phyloP scores from a whole-genome alignment of 2,888 invertebrate species.

The Meiosimyza platycephala region DNA sequence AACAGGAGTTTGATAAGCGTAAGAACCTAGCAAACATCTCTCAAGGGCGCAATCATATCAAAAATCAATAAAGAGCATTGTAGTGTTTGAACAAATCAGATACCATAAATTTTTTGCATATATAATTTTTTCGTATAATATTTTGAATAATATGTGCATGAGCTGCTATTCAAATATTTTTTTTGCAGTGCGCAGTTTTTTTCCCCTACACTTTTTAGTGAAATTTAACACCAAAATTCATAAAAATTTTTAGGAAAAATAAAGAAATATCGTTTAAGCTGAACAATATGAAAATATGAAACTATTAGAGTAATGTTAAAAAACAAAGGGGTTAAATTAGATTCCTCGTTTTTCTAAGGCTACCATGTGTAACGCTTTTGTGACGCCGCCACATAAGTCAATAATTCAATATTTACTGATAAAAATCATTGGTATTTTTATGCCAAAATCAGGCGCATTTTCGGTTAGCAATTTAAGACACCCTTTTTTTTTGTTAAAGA shows the following conservation, averaged over 20 bases:
- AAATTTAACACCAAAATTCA: constrained; percentile 20
- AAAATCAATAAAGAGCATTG: no score
- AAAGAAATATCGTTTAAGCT: constrained; percentile 1
- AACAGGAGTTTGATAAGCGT: no score
- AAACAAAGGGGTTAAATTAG: constrained; percentile 5
- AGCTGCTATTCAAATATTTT: no score
- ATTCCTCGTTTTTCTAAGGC: neutral
- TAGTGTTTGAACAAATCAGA: no score
- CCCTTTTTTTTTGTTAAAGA: no score
- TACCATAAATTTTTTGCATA: no score
- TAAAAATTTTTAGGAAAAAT: constrained; percentile 8
- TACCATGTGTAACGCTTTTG: neutral
- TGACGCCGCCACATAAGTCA: constrained; percentile 26
- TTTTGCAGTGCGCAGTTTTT: no score
- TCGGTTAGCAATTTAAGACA: neutral
- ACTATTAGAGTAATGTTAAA: constrained; percentile 7
- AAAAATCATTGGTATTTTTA: constrained; percentile 22
- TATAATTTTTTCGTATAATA: no score
- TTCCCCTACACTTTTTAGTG: neutral
- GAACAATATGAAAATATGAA: neutral
- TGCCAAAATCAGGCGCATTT: constrained; percentile 25
- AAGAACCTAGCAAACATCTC: no score
- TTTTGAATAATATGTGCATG: no score
- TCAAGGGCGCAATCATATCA: no score
- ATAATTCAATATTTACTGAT: constrained; percentile 36